Percentiles rank a stretch among this genome's conserved stretches.
Conservation (phyloP, 2,888 invertebrate species). For the Catocala sponsa region DNA sequence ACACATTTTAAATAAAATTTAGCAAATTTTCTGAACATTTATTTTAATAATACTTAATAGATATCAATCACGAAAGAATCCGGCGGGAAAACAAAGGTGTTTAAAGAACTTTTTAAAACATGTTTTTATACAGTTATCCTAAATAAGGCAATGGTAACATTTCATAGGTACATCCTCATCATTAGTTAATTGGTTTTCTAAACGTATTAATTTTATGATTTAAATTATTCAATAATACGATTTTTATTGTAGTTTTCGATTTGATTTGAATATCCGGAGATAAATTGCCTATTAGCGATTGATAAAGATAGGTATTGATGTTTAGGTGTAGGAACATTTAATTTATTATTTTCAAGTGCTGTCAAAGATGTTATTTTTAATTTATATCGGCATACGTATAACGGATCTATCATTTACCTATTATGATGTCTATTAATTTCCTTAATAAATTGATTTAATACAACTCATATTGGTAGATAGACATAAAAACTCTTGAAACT, state of each 20-base stretch:
- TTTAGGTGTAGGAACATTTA: neutral
- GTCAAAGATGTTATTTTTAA: neutral
- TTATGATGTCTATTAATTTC: too few relatives aligned
- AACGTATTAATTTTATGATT: constrained; percentile 35
- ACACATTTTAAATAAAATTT: too few relatives aligned
- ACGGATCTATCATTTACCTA: too few relatives aligned
- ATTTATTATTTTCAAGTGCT: neutral
- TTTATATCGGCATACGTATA: too few relatives aligned
- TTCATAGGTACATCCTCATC: constrained; percentile 21
- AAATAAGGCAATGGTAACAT: constrained; percentile 12
- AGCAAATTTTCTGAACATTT: too few relatives aligned
- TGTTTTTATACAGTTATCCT: neutral
- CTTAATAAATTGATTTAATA: too few relatives aligned
- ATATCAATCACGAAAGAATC: too few relatives aligned
- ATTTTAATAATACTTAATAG: too few relatives aligned
- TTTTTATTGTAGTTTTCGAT: constrained; percentile 29
- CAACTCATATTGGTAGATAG: too few relatives aligned
- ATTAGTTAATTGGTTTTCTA: constrained; percentile 35
- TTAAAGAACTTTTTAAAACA: neutral
- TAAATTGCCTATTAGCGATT: constrained; percentile 30
- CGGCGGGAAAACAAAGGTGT: neutral
- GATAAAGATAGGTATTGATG: constrained; percentile 14
- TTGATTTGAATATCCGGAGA: constrained; percentile 40
- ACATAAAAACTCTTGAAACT: too few relatives aligned
- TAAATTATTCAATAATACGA: constrained; percentile 37